Base-by-base conservation (phyloP, 2,113 vertebrate species). In the Vulpes vulpes region DNA sequence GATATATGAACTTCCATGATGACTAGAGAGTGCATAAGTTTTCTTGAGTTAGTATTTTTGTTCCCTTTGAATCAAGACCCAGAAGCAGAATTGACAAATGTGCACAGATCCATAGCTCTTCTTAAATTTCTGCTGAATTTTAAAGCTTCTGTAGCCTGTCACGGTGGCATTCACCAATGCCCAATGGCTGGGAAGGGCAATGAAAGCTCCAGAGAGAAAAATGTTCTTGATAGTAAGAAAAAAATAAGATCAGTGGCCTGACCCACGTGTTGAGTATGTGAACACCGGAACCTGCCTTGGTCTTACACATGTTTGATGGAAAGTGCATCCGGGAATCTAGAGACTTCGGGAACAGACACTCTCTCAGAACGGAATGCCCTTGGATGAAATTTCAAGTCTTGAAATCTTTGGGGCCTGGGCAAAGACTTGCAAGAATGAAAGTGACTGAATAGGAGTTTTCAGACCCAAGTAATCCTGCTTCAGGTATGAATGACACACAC, bases 111-210 rank as follows among this genome's bases (percentile, higher is more conserved):
- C 27, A 23, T 1, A 8, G 17, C 16, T 3, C 20, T 81, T 59
- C 38, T 84, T n/a, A 86, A 22, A 38, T 94, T 92, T 92, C 74
- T 65, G n/a, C 9, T 95, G 14, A 73, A n/a, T 81, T 96, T 87
- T 88, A 79, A 94, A 94, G 22, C 15, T 86, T 20, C 6, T 92
- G 5, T 80, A 57, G 8, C 32, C 30, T 82, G 22, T 25, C 20
- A 57, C 5, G 30, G 43, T n/a, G 51, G 30, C 79, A 35, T 89
- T 91, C 32, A 89, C 22, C 10, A 60, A 83, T 20, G 27, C 11
- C 22, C 38, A 89, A 1, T 62, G 73, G 8, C 81, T 88, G 5
- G 6, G 8, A 62, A 87, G 32, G 32, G 30, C 12, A 64, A 76
- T 22, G 71, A 92, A 65, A 71, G 1, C 11, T 32, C 1, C 35